These are phyloP conservation scores for Meliscaeva auricollis DNA, from an alignment of 2,888 invertebrate species.

Conservation along the genomic window DNA sequence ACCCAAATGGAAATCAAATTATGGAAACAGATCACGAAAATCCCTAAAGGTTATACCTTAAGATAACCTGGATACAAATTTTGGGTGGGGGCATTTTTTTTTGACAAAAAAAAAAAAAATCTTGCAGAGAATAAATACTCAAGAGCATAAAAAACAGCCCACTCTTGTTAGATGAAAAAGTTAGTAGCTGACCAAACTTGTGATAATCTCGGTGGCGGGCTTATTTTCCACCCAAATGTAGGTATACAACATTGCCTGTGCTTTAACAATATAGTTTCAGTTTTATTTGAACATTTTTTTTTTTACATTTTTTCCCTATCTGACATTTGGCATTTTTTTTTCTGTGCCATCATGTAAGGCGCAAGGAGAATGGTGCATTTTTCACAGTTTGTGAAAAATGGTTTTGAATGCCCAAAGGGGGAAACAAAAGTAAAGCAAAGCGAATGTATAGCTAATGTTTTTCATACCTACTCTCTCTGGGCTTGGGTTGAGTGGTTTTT, in stretches of 20 bases:
- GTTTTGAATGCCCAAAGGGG: neutral
- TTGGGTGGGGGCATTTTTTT: constrained; percentile 30
- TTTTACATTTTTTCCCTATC: constrained; percentile 5
- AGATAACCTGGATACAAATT: constrained; percentile 63
- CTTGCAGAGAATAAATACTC: constrained; percentile 29
- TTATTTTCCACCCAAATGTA: neutral
- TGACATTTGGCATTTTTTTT: constrained; percentile 37
- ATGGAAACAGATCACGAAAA: constrained; percentile 73
- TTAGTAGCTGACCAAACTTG: neutral
- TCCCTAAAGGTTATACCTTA: constrained; percentile 56
- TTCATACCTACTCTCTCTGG: neutral
- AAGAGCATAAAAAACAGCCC: neutral
- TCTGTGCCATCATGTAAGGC: neutral
- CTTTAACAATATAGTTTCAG: constrained; percentile 19
- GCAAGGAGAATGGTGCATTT: constrained; percentile 10
- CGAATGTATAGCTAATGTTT: constrained; percentile 6
- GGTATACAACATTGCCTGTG: neutral
- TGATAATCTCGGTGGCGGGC: neutral
- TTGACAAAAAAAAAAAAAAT: neutral
- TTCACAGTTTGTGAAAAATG: constrained; percentile 34
- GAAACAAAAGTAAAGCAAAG: neutral
- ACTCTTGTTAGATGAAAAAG: neutral
- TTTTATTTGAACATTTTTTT: neutral
- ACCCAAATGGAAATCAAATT: constrained; percentile 71
- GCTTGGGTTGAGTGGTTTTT: neutral